Evolutionary conservation across 2,888 invertebrate genomes (phyloP), one percentile per base, ranked within the genome.

Genomic region (Diogma glabrata): DNA sequence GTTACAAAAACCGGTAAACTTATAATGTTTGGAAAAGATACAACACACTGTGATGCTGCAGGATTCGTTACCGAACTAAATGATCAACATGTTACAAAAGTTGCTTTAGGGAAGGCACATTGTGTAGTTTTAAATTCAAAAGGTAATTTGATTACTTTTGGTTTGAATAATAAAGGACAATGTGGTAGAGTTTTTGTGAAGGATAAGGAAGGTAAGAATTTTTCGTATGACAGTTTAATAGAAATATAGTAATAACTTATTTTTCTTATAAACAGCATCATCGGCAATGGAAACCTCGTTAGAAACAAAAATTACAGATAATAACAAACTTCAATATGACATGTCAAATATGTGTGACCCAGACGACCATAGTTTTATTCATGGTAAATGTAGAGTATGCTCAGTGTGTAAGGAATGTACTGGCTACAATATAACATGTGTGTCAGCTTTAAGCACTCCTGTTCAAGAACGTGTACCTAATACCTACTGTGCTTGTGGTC

Each of bases 91-190:
- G 74, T 88, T 16, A 76, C 78, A 49, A 78, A 78, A 72, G 84
- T 94, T 4, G 84, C 88, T 0, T 71, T 99, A 53, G 97, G 97
- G 3, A 97, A 97, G 71, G 96, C 96, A 1, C 97, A 97, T 63
- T 87, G 88, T n/a, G 87, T 91, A 1, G 88, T 82, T 0, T 73
- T 97, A 10, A 91, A 87, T 12, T 83, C 79, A 58, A 87, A 87
- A 63, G 97, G 97, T 0, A 84, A 87, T 59, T 82, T 96, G 3
- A 95, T 85, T 66, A 93, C 96, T 0, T 95, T 96, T 69, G 97
- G 97, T 5, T 87, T 96, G 55, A 97, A 97, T 69, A 96, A 97
- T 67, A 93, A 95, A 67, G 94, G 94, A 1, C 97, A 97, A 65
- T 97, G 97, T 70, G 97, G 97, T 4, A 74, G 94, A 56, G 90